phyloP scores from a whole-genome alignment of 2,888 invertebrate species.

The Ptilodon capucinus region DNA sequence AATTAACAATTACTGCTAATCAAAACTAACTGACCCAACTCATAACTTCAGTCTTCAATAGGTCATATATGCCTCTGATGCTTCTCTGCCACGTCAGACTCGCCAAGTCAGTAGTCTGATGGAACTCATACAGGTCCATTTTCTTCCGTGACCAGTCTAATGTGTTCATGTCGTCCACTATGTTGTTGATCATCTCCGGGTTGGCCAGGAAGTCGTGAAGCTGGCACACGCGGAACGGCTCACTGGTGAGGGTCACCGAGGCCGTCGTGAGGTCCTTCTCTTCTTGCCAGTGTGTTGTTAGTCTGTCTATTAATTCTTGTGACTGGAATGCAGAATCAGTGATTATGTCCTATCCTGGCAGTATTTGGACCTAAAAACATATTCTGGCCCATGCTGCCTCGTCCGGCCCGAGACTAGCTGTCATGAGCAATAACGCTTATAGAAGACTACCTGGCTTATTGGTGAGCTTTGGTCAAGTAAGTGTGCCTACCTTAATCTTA shows the following conservation, averaged over 20 bases:
- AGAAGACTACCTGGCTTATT: too few species aligned
- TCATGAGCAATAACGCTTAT: too few species aligned
- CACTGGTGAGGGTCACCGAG: conserved; percentile 78
- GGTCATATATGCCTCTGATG: conserved; percentile 84
- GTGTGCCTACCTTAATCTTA: conserved; percentile 56
- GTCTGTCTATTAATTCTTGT: conserved; percentile 63
- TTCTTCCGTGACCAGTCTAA: conserved; percentile 88
- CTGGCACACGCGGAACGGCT: conserved; percentile 87
- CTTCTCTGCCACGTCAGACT: conserved; percentile 79
- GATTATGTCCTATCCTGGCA: too few species aligned
- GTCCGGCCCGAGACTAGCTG: too few species aligned
- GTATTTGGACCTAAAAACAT: too few species aligned
- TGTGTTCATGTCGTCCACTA: conserved; percentile 86
- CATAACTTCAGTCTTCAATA: conserved; percentile 85
- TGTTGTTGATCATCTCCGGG: conserved; percentile 80
- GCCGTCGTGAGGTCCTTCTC: conserved; percentile 56
- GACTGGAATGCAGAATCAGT: conserved; percentile 41
- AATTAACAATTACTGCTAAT: too few species aligned
- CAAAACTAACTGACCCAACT: conserved; percentile 84
- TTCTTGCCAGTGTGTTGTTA: conserved; percentile 75
- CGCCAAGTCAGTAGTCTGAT: conserved; percentile 89
- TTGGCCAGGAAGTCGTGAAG: conserved; percentile 84
- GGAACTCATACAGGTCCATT: conserved; percentile 95
- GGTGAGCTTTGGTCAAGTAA: background rate
- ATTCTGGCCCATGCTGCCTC: too few species aligned